Conservation (phyloP, 2,797 vertebrate genomes). For the Microctenopoma steveboyesi region DNA sequence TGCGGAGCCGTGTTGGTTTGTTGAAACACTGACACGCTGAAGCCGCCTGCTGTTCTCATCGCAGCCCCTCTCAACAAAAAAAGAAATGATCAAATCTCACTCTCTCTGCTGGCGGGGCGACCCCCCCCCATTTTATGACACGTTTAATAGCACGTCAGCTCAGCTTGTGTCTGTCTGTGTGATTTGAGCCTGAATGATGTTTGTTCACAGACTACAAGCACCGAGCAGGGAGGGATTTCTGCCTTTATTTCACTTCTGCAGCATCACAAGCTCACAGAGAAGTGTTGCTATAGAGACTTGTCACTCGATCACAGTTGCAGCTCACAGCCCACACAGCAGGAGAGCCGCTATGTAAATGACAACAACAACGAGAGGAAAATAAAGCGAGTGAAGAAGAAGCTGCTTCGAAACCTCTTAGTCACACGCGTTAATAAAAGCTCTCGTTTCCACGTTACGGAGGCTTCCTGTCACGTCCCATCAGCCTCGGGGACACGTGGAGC, state of each 20-base stretch:
- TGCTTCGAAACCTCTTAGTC: background rate
- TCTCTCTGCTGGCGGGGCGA: conserved; percentile 15
- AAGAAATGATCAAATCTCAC: conserved; percentile 54
- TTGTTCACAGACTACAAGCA: conserved; percentile 11
- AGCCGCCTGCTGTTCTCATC: conserved; percentile 40
- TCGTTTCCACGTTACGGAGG: conserved; percentile 36
- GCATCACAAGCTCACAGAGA: background rate
- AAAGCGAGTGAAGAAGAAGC: conserved; percentile 13
- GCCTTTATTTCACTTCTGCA: conserved; percentile 21
- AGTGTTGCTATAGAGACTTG: conserved; percentile 50
- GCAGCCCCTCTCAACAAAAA: conserved; percentile 49
- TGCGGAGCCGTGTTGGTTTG: conserved; percentile 1
- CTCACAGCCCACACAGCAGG: conserved; percentile 30
- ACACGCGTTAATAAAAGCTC: conserved; percentile 11
- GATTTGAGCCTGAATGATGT: conserved; percentile 5
- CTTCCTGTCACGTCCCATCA: conserved; percentile 59
- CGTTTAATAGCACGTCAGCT: conserved; percentile 46
- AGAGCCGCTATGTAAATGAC: conserved; percentile 14
- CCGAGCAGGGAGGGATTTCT: background rate
- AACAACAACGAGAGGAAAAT: conserved; percentile 12
- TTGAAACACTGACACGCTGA: background rate
- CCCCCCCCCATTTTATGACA: conserved; percentile 41
- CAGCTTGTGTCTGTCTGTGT: conserved; percentile 21
- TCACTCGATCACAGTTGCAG: conserved; percentile 19
- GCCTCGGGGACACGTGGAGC: conserved; percentile 35